Evolutionary conservation across 37 sponge, comb jelly and placozoan species (phyloP).

Genomic region (Sycon ciliatum): DNA sequence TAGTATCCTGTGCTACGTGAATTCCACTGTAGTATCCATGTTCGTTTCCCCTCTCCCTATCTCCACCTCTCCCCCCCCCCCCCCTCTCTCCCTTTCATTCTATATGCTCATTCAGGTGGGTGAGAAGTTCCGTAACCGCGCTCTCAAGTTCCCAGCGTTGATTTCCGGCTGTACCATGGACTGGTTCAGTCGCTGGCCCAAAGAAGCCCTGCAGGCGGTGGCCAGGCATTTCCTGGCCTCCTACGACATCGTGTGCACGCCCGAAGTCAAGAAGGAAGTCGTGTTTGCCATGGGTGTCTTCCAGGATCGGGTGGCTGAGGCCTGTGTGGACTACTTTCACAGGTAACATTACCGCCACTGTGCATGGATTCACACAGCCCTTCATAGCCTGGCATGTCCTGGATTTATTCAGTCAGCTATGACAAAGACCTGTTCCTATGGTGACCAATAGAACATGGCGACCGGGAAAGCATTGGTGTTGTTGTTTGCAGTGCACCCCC

Average conservation of each 20-base stretch:
- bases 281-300: conserved; percentile 27
- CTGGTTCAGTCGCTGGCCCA: conserved; percentile 35
- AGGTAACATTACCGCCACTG: conserved; percentile 52
- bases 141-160: conserved; percentile 30
- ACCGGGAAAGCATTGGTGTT: no score
- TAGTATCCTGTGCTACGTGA: neutral
- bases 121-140: conserved; percentile 30
- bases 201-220: conserved; percentile 32
- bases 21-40: neutral
- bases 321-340: conserved; percentile 42
- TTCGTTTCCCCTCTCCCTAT: no score
- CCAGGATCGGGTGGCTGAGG: conserved; percentile 33
- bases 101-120: conserved; percentile 32
- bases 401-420: no score
- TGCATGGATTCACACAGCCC: no score
- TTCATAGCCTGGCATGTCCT: no score
- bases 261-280: conserved; percentile 26
- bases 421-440: no score
- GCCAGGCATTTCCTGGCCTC: conserved; percentile 25
- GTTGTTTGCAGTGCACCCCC: no score
- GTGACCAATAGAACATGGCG: no score
- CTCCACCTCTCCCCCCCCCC: no score
- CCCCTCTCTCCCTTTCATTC: no score
- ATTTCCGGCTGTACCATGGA: conserved; percentile 38
- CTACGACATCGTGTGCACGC: conserved; percentile 21